These are phyloP conservation scores for Drosophila subobscura DNA, from an alignment of 1,140 invertebrate genomes.

Conservation along the genomic window DNA sequence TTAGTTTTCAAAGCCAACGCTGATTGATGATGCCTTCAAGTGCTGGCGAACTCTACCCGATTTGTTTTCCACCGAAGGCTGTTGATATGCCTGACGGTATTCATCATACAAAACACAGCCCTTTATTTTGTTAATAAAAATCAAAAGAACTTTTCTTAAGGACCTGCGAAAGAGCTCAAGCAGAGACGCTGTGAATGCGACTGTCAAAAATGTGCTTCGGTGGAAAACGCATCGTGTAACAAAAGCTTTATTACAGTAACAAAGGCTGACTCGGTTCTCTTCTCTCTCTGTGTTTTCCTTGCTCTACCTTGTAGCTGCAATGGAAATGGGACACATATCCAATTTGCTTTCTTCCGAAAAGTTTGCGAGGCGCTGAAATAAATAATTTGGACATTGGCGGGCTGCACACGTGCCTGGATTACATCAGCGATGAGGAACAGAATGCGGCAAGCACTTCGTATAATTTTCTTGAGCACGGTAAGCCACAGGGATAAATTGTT, in stretches of 20 bases:
- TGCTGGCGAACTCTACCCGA: too few species aligned
- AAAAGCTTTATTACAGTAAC: neutral
- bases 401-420: constrained; percentile 78
- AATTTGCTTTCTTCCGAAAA: constrained; percentile 82
- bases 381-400: constrained; percentile 77
- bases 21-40: constrained; percentile 44
- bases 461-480: constrained; percentile 83
- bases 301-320: constrained; percentile 55
- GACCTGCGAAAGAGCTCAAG: too few species aligned
- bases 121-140: too few species aligned
- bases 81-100: too few species aligned
- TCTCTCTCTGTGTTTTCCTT: neutral
- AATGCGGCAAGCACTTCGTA: constrained; percentile 83
- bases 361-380: constrained; percentile 78
- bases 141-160: too few species aligned
- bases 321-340: constrained; percentile 82
- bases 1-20: constrained; percentile 49
- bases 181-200: too few species aligned
- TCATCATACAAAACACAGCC: too few species aligned
- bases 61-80: too few species aligned
- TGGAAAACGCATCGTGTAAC: too few species aligned
- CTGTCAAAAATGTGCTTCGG: too few species aligned
- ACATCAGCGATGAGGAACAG: constrained; percentile 82
- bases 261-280: constrained; percentile 3
- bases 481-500: constrained; percentile 2